Conservation (phyloP, 2,888 invertebrate genomes). For the Volucella zonaria region DNA sequence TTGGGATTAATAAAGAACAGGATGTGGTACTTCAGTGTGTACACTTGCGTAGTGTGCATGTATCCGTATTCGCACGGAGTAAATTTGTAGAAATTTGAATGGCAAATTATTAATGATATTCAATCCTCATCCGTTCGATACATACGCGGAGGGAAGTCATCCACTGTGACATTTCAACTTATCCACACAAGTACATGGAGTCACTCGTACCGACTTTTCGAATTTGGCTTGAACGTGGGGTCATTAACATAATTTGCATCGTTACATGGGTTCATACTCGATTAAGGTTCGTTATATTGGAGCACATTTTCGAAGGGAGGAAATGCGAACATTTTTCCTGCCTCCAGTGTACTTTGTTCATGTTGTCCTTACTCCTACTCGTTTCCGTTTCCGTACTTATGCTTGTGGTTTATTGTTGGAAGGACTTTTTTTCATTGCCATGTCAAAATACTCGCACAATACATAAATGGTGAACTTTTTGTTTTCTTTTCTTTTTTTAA, state of each 20-base stretch:
- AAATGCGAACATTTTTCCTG: not conserved
- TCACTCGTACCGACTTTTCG: too few species aligned
- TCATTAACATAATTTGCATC: constrained; percentile 56
- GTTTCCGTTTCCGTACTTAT: too few species aligned
- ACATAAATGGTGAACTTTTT: too few species aligned
- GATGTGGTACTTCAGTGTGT: not conserved
- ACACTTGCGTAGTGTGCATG: not conserved
- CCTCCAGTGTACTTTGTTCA: not conserved
- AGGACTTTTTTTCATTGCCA: too few species aligned
- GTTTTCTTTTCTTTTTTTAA: too few species aligned
- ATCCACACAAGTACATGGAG: too few species aligned
- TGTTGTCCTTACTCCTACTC: not conserved
- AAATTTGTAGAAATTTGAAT: constrained; percentile 53
- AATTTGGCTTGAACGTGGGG: constrained; percentile 17
- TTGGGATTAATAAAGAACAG: constrained; percentile 34
- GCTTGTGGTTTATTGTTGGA: too few species aligned
- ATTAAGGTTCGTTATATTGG: constrained; percentile 34
- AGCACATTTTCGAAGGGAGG: not conserved
- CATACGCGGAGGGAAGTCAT: too few species aligned
- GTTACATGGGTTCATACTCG: constrained; percentile 28
- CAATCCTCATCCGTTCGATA: constrained; percentile 51
- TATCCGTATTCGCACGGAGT: constrained; percentile 9
- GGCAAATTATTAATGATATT: constrained; percentile 65
- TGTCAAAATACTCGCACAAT: too few species aligned
- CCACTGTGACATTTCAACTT: too few species aligned